Conservation (phyloP, 2,888 invertebrate species). For the Anthophora plumipes region DNA sequence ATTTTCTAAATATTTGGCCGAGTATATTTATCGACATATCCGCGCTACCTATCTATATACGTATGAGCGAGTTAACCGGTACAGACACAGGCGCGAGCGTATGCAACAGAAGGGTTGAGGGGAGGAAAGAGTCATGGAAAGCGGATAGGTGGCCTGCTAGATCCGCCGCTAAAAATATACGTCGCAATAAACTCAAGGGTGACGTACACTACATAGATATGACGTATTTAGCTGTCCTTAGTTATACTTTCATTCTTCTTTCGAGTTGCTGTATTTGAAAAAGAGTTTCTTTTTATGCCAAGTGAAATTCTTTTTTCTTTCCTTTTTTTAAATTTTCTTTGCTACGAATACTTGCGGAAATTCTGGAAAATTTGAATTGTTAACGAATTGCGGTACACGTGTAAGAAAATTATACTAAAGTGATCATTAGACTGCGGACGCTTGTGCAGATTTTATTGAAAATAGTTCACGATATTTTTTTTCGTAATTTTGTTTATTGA, state of each 20-base stretch:
- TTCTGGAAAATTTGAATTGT: no score
- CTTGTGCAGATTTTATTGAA: no score
- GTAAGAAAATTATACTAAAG: no score
- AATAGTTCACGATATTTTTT: no score
- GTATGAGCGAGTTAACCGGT: constrained; percentile 36
- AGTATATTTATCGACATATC: constrained; percentile 73
- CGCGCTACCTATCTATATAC: constrained; percentile 19
- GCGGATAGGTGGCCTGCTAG: constrained; percentile 71
- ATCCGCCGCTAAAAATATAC: constrained; percentile 75
- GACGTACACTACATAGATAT: constrained; percentile 68
- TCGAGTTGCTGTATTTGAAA: constrained; percentile 47
- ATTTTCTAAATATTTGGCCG: constrained; percentile 74
- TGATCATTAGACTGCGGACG: no score
- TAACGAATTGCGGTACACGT: no score
- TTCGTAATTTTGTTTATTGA: no score
- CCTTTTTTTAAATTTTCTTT: no score
- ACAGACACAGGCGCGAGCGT: constrained; percentile 24
- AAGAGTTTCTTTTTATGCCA: constrained; percentile 14
- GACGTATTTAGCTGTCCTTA: constrained; percentile 67
- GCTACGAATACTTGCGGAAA: no score
- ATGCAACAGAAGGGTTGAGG: constrained; percentile 50
- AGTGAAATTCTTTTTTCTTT: not conserved
- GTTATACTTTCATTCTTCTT: constrained; percentile 64
- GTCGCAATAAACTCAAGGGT: constrained; percentile 77
- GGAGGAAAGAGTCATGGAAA: constrained; percentile 64